These are phyloP conservation scores for Tympanuchus pallidicinctus DNA, from an alignment of 2,113 vertebrate species.

Conservation along the genomic window DNA sequence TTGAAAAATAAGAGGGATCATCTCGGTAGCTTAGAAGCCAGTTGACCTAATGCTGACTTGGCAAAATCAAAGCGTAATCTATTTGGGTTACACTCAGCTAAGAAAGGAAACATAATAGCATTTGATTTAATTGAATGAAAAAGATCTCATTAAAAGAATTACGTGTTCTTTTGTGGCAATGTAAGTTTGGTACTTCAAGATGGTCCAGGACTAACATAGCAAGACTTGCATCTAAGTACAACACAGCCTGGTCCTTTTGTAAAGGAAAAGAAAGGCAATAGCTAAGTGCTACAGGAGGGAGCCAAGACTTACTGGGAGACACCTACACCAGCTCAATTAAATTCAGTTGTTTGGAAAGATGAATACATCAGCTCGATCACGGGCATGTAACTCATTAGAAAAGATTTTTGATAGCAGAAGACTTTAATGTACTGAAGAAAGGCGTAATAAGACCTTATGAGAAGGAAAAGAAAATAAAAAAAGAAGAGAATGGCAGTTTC, in stretches of 20 bases:
- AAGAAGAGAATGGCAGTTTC: slow-evolving; percentile 10
- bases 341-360: slow-evolving; percentile 6
- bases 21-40: background rate
- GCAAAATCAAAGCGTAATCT: slow-evolving; percentile 4
- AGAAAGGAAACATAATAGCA: background rate
- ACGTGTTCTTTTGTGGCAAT: background rate
- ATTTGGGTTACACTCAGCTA: background rate
- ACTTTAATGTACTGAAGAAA: slow-evolving; percentile 8
- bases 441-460: background rate
- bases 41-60: slow-evolving; percentile 17
- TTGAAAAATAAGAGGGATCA: slow-evolving; percentile 19
- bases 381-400: background rate
- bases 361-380: background rate
- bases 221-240: background rate
- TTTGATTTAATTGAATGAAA: background rate
- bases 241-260: background rate
- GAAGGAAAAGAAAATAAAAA: background rate
- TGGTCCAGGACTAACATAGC: background rate
- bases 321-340: background rate
- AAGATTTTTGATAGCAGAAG: background rate
- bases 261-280: background rate
- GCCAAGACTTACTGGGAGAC: background rate
- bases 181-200: background rate
- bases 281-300: background rate
- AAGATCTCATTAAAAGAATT: background rate